Base-by-base conservation (phyloP, 2,888 invertebrate genomes). In the Gortyna flavago region DNA sequence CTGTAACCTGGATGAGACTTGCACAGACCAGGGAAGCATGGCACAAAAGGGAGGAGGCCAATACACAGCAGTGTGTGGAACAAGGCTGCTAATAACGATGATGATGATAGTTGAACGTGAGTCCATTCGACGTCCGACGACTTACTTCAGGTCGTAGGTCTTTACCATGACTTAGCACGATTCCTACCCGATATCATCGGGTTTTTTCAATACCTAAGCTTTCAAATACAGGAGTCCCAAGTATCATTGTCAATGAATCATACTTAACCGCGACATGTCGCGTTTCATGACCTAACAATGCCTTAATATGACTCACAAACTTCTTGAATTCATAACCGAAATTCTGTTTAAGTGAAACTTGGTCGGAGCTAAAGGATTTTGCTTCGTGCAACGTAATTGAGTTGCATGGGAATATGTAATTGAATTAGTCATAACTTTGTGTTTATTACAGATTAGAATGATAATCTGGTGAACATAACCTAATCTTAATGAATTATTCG, bases 201-300 rank as follows among this genome's bases (percentile, higher is more conserved):
- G 65, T 69, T 85, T 87, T 84, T 75, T 72, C 25, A n/a, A 68
- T 81, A 69, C 72, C 61, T 32, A 66, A 78, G 32, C 61, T 66
- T 29, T 66, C 29, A 64, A 57, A 71, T 77, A 79, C 70, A 70
- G 85, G 64, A 83, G 74, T 78, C 69, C 67, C 57, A 71, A 75
- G 66, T 79, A 72, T 51, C 38, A 75, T 59, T 66, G n/a, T 25
- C 62, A 82, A 83, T 90, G 90, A 90, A 76, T 90, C 90, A 90
- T 85, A 73, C 81, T 71, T 68, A 72, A 61, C 61, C 72, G 65
- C 77, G 80, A 86, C 82, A 85, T 80, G 81, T 85, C 81, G 48
- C 25, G 74, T 84, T 86, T 81, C 82, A 79, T 72, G 77, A 77
- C 73, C 70, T 9, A 79, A 85, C 81, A 89, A 89, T 90, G 69